These are phyloP conservation scores for Agrypnus murinus DNA, from an alignment of 2,888 invertebrate species.

Conservation along the genomic window DNA sequence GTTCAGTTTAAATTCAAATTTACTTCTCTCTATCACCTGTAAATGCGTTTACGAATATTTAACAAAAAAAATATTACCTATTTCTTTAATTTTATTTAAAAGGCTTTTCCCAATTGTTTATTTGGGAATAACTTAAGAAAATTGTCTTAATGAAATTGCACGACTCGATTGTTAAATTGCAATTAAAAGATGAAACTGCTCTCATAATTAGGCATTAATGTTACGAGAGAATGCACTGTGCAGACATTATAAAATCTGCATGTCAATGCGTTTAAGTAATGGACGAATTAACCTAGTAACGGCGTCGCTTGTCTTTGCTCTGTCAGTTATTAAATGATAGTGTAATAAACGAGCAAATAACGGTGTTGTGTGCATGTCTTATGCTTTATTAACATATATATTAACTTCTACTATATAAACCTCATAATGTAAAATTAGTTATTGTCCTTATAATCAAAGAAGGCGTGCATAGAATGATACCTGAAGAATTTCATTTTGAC, in stretches of 20 bases:
- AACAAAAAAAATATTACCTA: neutral
- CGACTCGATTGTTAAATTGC: conserved; percentile 8
- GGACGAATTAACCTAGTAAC: conserved; percentile 52
- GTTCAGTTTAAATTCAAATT: conserved; percentile 43
- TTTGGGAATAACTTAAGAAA: neutral
- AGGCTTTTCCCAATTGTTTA: no score
- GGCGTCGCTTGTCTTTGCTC: conserved; percentile 51
- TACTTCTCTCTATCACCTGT: neutral
- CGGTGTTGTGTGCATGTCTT: conserved; percentile 63
- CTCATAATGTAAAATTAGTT: conserved; percentile 59
- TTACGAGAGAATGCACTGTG: conserved; percentile 18
- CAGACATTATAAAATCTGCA: conserved; percentile 53
- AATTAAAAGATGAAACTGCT: conserved; percentile 1
- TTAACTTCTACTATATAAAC: conserved; percentile 64
- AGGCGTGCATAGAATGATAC: conserved; percentile 3
- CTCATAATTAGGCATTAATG: conserved; percentile 19
- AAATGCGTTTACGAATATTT: conserved; percentile 8
- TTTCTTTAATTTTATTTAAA: neutral
- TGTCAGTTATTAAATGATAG: conserved; percentile 61
- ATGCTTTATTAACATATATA: conserved; percentile 69
- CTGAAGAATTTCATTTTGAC: neutral
- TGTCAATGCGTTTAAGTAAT: conserved; percentile 58
- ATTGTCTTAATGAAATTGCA: neutral
- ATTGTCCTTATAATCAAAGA: conserved; percentile 22
- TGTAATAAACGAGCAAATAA: conserved; percentile 66